Percentiles rank a stretch among this genome's conserved stretches.
These are phyloP conservation scores for Bombus confusus DNA, from an alignment of 1,140 invertebrate species.

Conservation along the genomic window DNA sequence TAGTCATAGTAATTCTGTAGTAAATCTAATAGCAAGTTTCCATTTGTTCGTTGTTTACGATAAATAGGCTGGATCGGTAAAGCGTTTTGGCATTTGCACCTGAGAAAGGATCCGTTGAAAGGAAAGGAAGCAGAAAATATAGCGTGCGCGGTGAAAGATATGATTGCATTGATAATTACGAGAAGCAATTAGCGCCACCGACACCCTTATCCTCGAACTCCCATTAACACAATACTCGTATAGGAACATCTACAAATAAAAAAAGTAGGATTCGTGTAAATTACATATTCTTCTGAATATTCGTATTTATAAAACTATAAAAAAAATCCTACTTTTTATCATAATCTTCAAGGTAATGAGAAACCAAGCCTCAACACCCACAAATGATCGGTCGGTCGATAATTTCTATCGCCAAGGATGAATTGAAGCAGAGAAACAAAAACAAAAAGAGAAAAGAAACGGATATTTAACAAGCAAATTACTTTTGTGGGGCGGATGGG, in stretches of 20 bases:
- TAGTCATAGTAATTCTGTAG: background rate
- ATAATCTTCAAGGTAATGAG: background rate
- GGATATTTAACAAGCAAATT: conserved; percentile 21
- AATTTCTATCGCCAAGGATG: background rate
- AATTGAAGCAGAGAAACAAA: background rate
- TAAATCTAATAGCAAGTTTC: background rate
- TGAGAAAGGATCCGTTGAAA: conserved; percentile 35
- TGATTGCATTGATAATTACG: no score
- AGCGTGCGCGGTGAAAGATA: background rate
- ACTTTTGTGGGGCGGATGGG: conserved; percentile 46
- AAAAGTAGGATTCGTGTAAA: background rate
- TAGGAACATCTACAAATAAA: background rate
- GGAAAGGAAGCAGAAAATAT: background rate
- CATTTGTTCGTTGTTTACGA: background rate
- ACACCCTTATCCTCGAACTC: no score
- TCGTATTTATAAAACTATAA: background rate
- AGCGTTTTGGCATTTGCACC: background rate
- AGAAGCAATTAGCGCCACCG: background rate
- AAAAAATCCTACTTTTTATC: background rate
- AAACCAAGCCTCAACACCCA: background rate
- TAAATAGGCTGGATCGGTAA: background rate
- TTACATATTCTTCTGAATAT: background rate
- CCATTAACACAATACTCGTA: background rate
- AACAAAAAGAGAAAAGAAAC: background rate
- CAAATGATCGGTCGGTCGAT: background rate